Evolutionary conservation across 1,140 invertebrate species (phyloP).

Genomic region (Hirudo medicinalis): DNA sequence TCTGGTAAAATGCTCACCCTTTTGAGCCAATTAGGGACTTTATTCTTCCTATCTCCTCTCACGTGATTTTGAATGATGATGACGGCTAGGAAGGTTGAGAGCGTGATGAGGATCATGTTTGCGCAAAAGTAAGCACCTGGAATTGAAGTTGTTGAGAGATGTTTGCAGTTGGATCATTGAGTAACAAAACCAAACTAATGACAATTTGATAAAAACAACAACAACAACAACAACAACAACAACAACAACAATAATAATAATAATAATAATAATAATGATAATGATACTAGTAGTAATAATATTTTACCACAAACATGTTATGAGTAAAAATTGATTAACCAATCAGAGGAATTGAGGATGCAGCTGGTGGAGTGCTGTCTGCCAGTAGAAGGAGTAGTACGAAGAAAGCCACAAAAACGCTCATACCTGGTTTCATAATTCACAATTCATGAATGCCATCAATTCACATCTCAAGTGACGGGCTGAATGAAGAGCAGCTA

Average conservation of each 20-base stretch:
- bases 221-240: no score
- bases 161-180: no score
- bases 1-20: constrained; percentile 27
- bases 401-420: constrained; percentile 41
- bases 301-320: no score
- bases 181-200: no score
- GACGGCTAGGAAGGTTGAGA: constrained; percentile 41
- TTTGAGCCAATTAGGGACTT: constrained; percentile 35
- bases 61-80: constrained; percentile 42
- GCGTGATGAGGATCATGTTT: constrained; percentile 42
- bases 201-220: no score
- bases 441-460: constrained; percentile 17
- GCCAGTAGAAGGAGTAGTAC: constrained; percentile 25
- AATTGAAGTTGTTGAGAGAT: not conserved
- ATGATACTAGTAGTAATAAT: no score
- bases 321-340: constrained; percentile 27
- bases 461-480: not conserved
- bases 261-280: no score
- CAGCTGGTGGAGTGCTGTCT: constrained; percentile 38
- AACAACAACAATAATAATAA: no score
- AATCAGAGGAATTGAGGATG: constrained; percentile 40
- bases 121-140: constrained; percentile 42
- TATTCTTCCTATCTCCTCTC: constrained; percentile 35
- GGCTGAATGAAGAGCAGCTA: no score
- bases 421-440: constrained; percentile 35